Evolutionary conservation across 2,797 vertebrate species (phyloP).

Genomic region (Thaleichthys pacificus): DNA sequence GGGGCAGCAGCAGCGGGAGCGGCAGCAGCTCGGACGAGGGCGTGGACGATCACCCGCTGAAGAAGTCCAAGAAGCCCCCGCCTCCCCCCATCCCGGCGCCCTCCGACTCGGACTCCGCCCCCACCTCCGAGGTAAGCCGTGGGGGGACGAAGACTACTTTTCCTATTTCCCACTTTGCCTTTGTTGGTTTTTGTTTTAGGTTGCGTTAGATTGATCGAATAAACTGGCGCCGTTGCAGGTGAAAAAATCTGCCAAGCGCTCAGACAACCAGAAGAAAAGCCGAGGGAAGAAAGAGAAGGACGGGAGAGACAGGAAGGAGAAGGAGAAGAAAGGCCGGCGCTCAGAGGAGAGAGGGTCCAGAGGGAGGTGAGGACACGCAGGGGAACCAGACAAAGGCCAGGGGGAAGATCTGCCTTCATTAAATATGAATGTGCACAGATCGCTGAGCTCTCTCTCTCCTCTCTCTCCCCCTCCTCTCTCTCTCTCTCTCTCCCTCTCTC

Average conservation of each 20-base stretch:
- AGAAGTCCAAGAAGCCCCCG: conserved; percentile 84
- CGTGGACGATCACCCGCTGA: conserved; percentile 79
- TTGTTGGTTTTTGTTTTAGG: background rate
- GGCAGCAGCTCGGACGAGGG: conserved; percentile 83
- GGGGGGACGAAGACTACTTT: no score
- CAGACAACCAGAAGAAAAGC: conserved; percentile 74
- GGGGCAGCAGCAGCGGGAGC: conserved; percentile 69
- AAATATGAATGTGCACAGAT: conserved; percentile 40
- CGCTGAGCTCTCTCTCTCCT: conserved; percentile 4
- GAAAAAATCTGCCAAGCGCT: conserved; percentile 82
- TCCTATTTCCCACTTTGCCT: no score
- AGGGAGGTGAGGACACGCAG: conserved; percentile 74
- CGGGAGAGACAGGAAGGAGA: conserved; percentile 81
- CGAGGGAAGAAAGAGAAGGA: conserved; percentile 78
- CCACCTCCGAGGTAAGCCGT: conserved; percentile 26
- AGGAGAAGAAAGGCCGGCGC: conserved; percentile 74
- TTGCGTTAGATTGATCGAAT: background rate
- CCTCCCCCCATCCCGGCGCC: conserved; percentile 81
- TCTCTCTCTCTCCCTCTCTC: background rate
- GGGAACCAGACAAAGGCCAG: conserved; percentile 13
- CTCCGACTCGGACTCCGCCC: conserved; percentile 83
- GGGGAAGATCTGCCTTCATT: conserved; percentile 28
- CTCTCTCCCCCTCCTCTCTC: no score
- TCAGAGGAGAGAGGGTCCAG: conserved; percentile 83
- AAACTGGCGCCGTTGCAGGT: conserved; percentile 60